These are phyloP conservation scores for Drosophila niveifrons DNA, from an alignment of 2,888 invertebrate species.

Conservation along the genomic window DNA sequence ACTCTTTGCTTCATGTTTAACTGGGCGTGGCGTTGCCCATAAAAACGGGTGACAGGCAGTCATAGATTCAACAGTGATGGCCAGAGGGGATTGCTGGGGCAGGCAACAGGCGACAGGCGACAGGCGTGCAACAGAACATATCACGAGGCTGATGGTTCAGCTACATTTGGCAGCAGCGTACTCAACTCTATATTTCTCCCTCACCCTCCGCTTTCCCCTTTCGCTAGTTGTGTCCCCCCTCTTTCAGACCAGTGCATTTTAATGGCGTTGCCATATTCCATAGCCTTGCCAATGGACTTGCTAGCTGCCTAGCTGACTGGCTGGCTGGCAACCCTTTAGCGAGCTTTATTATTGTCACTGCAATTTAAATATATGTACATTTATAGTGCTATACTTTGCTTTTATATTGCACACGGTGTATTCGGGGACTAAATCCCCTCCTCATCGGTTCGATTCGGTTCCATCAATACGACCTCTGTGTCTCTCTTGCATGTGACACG, in stretches of 20 bases:
- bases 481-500: constrained; percentile 69
- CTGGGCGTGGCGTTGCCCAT: constrained; percentile 55
- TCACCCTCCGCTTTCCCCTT: no score
- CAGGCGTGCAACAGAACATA: constrained; percentile 21
- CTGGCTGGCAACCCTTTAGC: constrained; percentile 27
- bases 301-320: constrained; percentile 15
- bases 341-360: constrained; percentile 39
- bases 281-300: background rate
- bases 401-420: constrained; percentile 16
- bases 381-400: constrained; percentile 21
- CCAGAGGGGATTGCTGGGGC: background rate
- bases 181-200: constrained; percentile 1
- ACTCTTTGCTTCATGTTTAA: constrained; percentile 40
- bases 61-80: constrained; percentile 59
- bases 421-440: background rate
- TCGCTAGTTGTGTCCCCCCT: background rate
- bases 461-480: background rate
- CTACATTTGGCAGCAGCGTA: constrained; percentile 56
- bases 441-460: background rate
- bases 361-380: constrained; percentile 62
- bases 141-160: constrained; percentile 57
- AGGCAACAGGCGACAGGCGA: background rate
- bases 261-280: constrained; percentile 60
- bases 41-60: constrained; percentile 62
- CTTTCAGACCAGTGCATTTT: constrained; percentile 66